These are phyloP conservation scores for Nymphicus hollandicus DNA, from an alignment of 2,113 vertebrate species.

Conservation along the genomic window DNA sequence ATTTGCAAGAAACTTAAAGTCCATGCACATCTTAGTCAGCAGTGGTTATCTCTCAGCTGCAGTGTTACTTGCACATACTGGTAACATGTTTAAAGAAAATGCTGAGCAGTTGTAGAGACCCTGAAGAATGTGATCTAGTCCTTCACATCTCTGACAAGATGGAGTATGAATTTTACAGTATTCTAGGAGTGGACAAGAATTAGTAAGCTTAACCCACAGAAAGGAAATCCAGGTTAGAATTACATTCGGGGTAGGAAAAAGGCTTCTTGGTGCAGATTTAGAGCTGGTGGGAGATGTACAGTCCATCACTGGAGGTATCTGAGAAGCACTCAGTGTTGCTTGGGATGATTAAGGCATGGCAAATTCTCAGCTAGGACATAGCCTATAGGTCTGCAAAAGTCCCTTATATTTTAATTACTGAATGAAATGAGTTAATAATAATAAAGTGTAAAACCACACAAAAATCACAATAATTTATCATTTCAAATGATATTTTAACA, in stretches of 20 bases:
- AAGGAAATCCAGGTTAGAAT: not conserved
- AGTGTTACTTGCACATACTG: not conserved
- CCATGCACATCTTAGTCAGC: not conserved
- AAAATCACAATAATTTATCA: rapidly evolving
- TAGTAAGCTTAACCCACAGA: not conserved
- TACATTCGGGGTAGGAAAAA: not conserved
- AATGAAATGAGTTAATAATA: not conserved
- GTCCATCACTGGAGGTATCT: not conserved
- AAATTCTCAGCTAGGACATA: not conserved
- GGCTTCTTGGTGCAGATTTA: not conserved
- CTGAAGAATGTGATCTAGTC: not conserved
- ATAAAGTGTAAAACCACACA: not conserved
- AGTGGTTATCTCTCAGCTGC: not conserved
- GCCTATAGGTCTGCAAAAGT: not conserved
- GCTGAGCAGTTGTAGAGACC: not conserved
- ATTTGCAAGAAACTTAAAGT: not conserved
- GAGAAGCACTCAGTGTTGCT: not conserved
- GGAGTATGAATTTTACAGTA: not conserved
- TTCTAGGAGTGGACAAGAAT: not conserved
- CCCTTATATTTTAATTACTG: not conserved
- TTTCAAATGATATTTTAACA: not conserved
- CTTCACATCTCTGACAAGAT: not conserved
- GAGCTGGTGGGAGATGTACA: not conserved
- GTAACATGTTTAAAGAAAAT: not conserved
- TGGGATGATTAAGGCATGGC: not conserved